Evolutionary conservation across 2,113 vertebrate genomes (phyloP).

Genomic region (Archilochus colubris): DNA sequence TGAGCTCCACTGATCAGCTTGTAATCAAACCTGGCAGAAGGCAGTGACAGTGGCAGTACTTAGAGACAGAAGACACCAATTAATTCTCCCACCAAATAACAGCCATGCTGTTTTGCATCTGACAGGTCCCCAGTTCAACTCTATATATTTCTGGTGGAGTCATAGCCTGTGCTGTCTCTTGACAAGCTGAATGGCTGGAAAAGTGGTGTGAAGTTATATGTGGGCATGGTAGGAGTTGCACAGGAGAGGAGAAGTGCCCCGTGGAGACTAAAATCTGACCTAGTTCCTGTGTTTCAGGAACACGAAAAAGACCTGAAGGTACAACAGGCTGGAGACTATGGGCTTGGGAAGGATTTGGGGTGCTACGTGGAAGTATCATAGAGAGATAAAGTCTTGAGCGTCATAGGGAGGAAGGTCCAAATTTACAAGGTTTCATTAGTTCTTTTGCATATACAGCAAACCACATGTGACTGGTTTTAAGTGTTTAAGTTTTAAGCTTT

Average conservation of each 20-base stretch:
- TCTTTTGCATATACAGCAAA: background rate
- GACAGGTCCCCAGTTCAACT: background rate
- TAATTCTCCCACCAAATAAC: background rate
- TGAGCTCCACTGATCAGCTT: background rate
- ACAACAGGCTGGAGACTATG: fast-evolving
- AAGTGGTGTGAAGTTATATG: background rate
- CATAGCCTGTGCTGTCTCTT: background rate
- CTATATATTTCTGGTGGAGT: background rate
- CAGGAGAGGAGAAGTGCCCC: background rate
- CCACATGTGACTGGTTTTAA: background rate
- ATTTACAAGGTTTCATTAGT: conserved; percentile 4
- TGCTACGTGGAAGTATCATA: background rate
- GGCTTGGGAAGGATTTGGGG: background rate
- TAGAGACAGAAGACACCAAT: background rate
- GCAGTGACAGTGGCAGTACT: background rate
- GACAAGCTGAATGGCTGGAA: background rate
- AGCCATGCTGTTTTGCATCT: background rate
- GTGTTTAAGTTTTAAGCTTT: background rate
- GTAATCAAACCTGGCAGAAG: background rate
- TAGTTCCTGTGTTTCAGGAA: background rate
- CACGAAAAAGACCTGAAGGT: background rate
- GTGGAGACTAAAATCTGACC: background rate
- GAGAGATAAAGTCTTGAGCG: background rate
- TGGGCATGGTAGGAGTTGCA: background rate
- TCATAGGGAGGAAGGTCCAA: background rate